Evolutionary conservation across 2,888 invertebrate species (phyloP), one percentile per base, ranked within the genome.

Genomic region (Parascotia fuliginaria): DNA sequence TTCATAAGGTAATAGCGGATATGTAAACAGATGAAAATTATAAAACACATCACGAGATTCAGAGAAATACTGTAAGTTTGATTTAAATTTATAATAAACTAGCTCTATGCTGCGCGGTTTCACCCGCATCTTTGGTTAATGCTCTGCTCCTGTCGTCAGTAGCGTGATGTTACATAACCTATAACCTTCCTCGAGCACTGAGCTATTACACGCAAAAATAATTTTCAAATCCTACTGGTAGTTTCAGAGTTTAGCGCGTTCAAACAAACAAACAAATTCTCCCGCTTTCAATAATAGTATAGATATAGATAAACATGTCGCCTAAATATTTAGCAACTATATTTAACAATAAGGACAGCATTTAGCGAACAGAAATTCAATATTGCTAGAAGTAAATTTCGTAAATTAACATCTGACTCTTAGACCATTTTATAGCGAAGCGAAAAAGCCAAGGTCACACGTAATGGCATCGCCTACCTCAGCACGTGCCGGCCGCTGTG

Each of bases 401-500:
- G 46, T 49, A 49, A 36, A 59, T 60, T 57, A 49, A 43, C 60
- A 55, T 65, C 52, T 63, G 57, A 39, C 50, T 54, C 42, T 42
- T 50, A 65, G 66, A 65, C 60, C 55, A 62, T 55, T 70, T 50
- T 55, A 64, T 65, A 73, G 70, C 67, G 66, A 70, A 66, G 70
- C 66, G 63, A 77, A 78, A 78, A 70, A 69, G 70, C 64, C 71
- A 79, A 83, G 82, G 81, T 79, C 77, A 76, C 73, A 56, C 61
- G 60, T 70, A 69, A 60, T 62, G 54, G 70, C 65, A 73, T 45
- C 42, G 52, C 68, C 77, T 86, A 89, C 89, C 89, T 88, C 77
- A 89, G 78, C 87, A 87, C 79, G 81, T 83, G 82, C 76, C 74
- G 61, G 73, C 70, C 53, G 73, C 71, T 52, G 70, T 70, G 61